Base-by-base conservation (phyloP, 2,888 invertebrate species). In the Mesodorylaimus sp. region DNA sequence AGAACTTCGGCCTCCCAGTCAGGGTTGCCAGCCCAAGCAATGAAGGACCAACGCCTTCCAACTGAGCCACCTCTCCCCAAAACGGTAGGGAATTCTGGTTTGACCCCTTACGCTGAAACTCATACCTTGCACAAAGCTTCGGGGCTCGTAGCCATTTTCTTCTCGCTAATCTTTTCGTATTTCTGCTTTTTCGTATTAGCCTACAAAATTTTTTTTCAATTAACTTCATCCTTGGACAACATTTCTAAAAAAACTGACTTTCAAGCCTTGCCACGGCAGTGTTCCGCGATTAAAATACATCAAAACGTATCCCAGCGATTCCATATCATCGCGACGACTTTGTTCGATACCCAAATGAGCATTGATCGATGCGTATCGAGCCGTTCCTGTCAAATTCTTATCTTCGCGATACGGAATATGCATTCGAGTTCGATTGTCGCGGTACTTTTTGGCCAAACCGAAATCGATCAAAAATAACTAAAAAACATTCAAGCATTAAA, bases 301-400 rank as follows among this genome's bases (percentile, higher is more conserved):
- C 67, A 99, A 80, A 57, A 97, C 95, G 70, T 97, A 97, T 58
- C 95, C 95, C 57, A 95, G 77, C 13, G 93, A 93, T 72, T 97
- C 97, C 86, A 99, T 87, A 70, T 97, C 97, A 73, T 97, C 97
- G 58, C 97, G 78, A 59, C 97, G 81, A 63, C 91, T 72, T 70
- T 93, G 93, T 72, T 95, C 93, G 69, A 93, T 93, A 61, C 95
- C 95, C 66, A 95, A 77, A 74, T 97, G 97, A 58, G 97, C 95
- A 74, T 97, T 99, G 68, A 97, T 95, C 56, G 91, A 91, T 57
- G 97, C 97, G 73, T 97, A 99, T 66, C 93, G 79, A 48, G 88
- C 88, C 43, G 88, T 89, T 57, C 86, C 87, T 48, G 87, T 88
- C 60, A 88, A 74, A 74, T 91, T 91, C 74, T 93, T 91, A 69